Conservation (phyloP, 2,113 vertebrate genomes). For the Setophaga coronata region DNA sequence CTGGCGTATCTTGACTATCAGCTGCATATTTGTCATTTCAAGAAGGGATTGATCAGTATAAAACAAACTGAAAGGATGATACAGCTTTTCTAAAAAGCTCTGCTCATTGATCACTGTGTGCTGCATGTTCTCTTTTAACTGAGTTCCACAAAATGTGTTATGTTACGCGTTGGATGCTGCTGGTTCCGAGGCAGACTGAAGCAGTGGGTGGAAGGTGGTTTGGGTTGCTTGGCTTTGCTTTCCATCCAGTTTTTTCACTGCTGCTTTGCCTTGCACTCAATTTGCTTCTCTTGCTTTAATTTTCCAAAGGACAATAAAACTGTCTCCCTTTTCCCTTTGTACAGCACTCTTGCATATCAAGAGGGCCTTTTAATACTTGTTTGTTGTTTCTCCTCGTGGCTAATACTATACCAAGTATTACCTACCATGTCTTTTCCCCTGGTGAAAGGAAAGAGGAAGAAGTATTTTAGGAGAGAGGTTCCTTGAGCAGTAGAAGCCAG, state of each 20-base stretch:
- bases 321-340: neutral
- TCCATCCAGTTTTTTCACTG: neutral
- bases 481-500: neutral
- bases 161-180: neutral
- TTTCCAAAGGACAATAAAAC: neutral
- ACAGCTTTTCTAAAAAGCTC: neutral
- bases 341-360: neutral
- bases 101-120: neutral
- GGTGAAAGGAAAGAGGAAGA: neutral
- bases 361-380: neutral
- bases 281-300: neutral
- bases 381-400: neutral
- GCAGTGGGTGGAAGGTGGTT: neutral
- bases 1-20: neutral
- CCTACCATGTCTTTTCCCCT: neutral
- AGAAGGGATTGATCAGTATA: accelerated
- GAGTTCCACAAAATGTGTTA: neutral
- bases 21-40: neutral
- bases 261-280: neutral
- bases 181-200: neutral
- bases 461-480: neutral
- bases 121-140: neutral
- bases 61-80: neutral
- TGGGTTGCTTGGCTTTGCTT: neutral
- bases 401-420: neutral